Base-by-base conservation (phyloP, 1,140 invertebrate species). In the Caerostris extrusa region DNA sequence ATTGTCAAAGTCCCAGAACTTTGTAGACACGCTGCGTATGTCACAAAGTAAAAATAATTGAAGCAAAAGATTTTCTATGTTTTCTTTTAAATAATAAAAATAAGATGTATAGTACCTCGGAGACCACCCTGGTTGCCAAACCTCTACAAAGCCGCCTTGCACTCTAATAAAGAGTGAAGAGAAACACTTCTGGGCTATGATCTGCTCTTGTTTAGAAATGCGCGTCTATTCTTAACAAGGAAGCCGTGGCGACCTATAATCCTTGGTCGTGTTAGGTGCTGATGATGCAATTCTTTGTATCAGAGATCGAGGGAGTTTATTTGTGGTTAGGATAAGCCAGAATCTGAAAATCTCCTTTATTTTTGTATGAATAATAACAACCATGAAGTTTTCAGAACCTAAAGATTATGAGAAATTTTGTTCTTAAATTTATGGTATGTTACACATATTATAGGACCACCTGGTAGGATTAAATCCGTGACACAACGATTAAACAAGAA, bases 171-270 rank as follows among this genome's bases (percentile, higher is more conserved):
- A 77, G 53, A 77, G 71, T 34, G 53, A 77, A 50, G 71, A 77
- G 53, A 77, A 77, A 77, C 34, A 77, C 71, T 77, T 77, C 71
- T 77, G 71, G 19, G 8, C 71, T 53, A 34, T 77, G 71, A 77
- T 50, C 71, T 77, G 71, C 50, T 50, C 71, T 77, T 77, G 71
- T 77, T 77, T 50, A 77, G 71, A 77, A 77, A 77, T 77, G 50
- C 71, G 71, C 71, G 34, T 53, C 71, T 19, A 50, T 12, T 77
- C 71, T 53, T 77, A 77, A 77, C 71, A 77, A 77, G 71, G 71
- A 19, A 50, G 8, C 71, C 71, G 71, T 77, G 71, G 50, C 71
- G 71, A 77, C 71, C 71, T 77, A 77, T 77, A 50, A 77, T 77
- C 71, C 71, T 50, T 12, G 53, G 71, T 77, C 71, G 71, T 77